Evolutionary conservation across 1,140 invertebrate species (phyloP).

Genomic region (Drosophila saltans): DNA sequence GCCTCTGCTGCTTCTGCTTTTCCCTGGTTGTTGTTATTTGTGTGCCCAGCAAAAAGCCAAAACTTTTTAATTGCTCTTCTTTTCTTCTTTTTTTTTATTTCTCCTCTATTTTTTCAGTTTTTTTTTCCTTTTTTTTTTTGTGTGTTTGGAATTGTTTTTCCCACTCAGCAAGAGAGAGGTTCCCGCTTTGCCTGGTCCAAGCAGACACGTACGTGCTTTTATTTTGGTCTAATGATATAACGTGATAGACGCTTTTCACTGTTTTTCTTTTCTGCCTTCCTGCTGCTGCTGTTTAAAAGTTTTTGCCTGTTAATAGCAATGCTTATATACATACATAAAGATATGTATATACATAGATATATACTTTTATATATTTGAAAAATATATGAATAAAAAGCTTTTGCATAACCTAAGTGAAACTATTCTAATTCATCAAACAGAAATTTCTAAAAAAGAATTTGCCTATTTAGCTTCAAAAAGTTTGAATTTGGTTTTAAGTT

Average conservation of each 20-base stretch:
- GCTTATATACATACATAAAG: neutral
- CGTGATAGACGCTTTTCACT: constrained; percentile 43
- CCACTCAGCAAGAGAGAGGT: constrained; percentile 15
- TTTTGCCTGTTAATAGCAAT: constrained; percentile 28
- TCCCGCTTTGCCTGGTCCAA: constrained; percentile 31
- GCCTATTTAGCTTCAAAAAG: too few relatives aligned
- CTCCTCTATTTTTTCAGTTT: neutral
- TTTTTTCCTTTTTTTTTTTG: constrained; percentile 22
- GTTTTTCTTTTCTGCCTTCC: constrained; percentile 9
- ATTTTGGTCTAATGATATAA: constrained; percentile 56
- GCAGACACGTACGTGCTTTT: constrained; percentile 58
- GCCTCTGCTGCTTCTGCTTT: neutral
- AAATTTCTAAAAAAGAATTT: neutral
- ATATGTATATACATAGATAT: neutral
- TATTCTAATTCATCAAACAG: neutral
- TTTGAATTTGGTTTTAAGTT: too few relatives aligned
- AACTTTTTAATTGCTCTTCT: constrained; percentile 54
- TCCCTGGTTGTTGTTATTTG: constrained; percentile 21
- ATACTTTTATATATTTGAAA: neutral
- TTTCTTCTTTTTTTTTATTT: constrained; percentile 4
- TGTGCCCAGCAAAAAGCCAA: constrained; percentile 38
- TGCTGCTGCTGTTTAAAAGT: constrained; percentile 11
- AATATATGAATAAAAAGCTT: neutral
- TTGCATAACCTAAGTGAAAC: neutral
- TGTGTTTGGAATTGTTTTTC: constrained; percentile 45